Evolutionary conservation across 2,888 invertebrate genomes (phyloP).

Genomic region (Mycalesis mineus): DNA sequence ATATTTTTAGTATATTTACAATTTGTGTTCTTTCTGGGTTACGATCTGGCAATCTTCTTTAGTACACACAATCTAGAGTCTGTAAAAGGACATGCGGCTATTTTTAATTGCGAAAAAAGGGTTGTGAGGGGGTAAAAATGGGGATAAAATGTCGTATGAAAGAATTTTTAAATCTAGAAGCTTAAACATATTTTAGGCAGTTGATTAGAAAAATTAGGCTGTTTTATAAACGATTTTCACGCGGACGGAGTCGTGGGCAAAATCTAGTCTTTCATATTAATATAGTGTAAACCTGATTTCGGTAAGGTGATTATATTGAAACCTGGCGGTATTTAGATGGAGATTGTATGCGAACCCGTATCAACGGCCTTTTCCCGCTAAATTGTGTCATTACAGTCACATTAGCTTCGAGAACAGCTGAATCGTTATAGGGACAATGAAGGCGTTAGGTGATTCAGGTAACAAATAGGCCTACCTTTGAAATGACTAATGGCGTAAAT

Average conservation of each 20-base stretch:
- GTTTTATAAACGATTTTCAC: not conserved
- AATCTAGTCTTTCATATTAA: not conserved
- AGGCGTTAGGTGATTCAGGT: not conserved
- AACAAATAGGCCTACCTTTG: not conserved
- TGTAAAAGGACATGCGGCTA: too few species aligned
- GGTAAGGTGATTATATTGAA: not conserved
- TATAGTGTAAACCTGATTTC: not conserved
- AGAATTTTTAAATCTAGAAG: too few species aligned
- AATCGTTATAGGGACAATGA: slow-evolving; percentile 1
- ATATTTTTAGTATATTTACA: too few species aligned
- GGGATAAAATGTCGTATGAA: too few species aligned
- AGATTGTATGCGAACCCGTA: not conserved
- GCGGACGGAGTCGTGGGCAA: not conserved
- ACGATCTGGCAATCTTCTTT: too few species aligned
- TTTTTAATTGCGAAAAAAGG: too few species aligned
- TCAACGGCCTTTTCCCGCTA: not conserved
- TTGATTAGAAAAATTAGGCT: too few species aligned
- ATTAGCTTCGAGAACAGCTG: not conserved
- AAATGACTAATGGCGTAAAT: not conserved
- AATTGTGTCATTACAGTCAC: slow-evolving; percentile 3
- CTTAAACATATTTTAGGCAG: too few species aligned
- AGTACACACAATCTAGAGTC: too few species aligned
- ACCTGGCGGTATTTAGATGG: not conserved
- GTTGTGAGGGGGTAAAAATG: too few species aligned
- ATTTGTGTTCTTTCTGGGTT: too few species aligned